Base-by-base conservation (phyloP, 2,797 vertebrate species). In the Channallabes apus region DNA sequence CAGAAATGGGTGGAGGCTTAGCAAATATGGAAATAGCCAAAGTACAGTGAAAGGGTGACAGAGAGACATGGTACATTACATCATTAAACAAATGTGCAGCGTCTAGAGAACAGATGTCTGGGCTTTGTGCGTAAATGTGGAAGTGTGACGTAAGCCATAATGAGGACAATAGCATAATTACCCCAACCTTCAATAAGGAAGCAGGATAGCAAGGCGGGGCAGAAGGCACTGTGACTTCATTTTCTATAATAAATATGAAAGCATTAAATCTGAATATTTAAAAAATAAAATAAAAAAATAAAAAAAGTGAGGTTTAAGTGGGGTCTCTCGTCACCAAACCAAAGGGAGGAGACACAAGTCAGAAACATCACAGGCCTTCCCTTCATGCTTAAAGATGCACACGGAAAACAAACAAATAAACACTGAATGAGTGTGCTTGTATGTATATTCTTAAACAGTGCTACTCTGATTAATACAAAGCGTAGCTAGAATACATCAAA, bases 111-210 rank as follows among this genome's bases (percentile, higher is more conserved):
- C 93, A 95, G 94, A 95, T 94, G 93, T 94, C 91, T 89, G 90
- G 18, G 83, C 91, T 94, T 93, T 94, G 92, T 93, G 89, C 90
- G 91, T 92, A 91, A 91, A 89, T 83, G 90, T 85, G 82, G 85
- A 83, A 88, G 88, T 89, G 91, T 91, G 90, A 92, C 88, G 87
- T 91, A 91, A 92, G 91, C 90, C 90, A 67, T 89, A 94, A 88
- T 90, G 90, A 91, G 87, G 91, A 91, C 86, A 88, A 92, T 92
- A 91, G 90, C 89, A 92, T 91, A 92, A 94, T 94, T 90, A 94
- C 85, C 84, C 46, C 38, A 27, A 78, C 88, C 80, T 80, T 89
- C 67, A 88, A 83, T 72, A 82, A 82, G 85, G 59, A 71, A 62
- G 24, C 77, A 41, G 32, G 20, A 24, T 62, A 54, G 24, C 79